Evolutionary conservation across 2,113 vertebrate genomes (phyloP), one percentile per base, ranked within the genome.

Genomic region (Uropsilus gracilis): DNA sequence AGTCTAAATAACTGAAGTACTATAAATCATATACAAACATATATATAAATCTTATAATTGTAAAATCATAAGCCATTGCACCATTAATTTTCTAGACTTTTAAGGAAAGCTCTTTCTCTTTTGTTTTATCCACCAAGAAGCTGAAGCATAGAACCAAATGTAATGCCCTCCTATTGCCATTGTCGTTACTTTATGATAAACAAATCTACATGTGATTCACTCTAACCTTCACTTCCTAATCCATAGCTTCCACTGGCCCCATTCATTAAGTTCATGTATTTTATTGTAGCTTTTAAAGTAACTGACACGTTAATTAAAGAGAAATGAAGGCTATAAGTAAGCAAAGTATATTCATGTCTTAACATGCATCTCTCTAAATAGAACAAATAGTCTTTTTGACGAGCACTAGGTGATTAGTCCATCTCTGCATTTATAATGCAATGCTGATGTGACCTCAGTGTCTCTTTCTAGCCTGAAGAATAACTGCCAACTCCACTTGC

Each of bases 1-100:
- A 89, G 48, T 39, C 37, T 90, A 89, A 96, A 32, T 73, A 77
- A 76, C 32, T 76, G 17, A 93, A 63, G 63, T 84, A 42, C 46
- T 55, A 72, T 26, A 86, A 82, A 94, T 59, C 30, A 86, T 11
- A 39, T 71, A 42, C 0, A 83, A 68, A 34, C 44, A 55, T 17
- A 93, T 39, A 57, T 64, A 24, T 59, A 96, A 86, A 50, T 28
- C 4, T 63, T 42, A 11, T 42, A 8, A 59, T 75, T 93, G 71
- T 66, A 82, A 83, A 94, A 63, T 1, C 2, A 44, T 76, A 39
- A 39, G 73, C 9, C 63, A 34, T 24, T 16, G 78, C 53, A 22
- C 16, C 42, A 42, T 83, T 93, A 63, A 46, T 87, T 93, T 72
- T 84, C 32, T 80, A 82, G 26, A 5, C 22, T 61, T 86, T 83